Base-by-base conservation (phyloP, 2,888 invertebrate species). In the Teinopalpus imperialis region DNA sequence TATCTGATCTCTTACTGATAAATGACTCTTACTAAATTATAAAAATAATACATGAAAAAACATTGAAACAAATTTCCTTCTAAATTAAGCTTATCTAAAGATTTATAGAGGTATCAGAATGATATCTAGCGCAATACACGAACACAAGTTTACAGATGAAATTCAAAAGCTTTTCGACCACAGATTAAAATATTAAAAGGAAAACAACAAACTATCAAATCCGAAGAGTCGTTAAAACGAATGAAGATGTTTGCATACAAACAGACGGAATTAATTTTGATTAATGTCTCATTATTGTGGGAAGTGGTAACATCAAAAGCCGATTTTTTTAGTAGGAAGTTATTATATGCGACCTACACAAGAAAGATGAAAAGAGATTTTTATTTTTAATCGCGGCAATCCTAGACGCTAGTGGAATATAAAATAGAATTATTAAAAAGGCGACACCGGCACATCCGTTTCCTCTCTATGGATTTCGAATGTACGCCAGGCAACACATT, bases 401-500 rank as follows among this genome's bases (percentile, higher is more conserved):
- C 62, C 59, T 57, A 64, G 71, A 68, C 74, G 67, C 67, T 66
- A 49, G 66, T 60, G 57, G 73, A 76, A 78, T 81, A 76, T 78
- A 76, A 81, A 82, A 76, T 68, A 64, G 70, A 72, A 82, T 74
- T 81, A 81, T 81, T 81, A 81, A 80, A 83, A 78, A 74, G 67
- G 64, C 71, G 77, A 81, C 76, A 74, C 74, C 74, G 74, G 66
- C 72, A 73, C 81, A 79, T 85, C 85, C 85, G 85, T 63, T 85
- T 85, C 82, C 83, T 80, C 68, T 75, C 71, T 74, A 73, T 69
- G 66, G 61, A 57, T 64, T 67, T 69, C 58, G 47, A 57, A 57
- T 53, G 54, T 43, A 52, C 41, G 59, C 59, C 61, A 64, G 55
- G 49, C 36, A 36, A 48, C 63, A 30, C 34, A 34, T 39, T 37